phyloP scores from a whole-genome alignment of 2,113 vertebrate genomes.

The Hiodon tergisus region DNA sequence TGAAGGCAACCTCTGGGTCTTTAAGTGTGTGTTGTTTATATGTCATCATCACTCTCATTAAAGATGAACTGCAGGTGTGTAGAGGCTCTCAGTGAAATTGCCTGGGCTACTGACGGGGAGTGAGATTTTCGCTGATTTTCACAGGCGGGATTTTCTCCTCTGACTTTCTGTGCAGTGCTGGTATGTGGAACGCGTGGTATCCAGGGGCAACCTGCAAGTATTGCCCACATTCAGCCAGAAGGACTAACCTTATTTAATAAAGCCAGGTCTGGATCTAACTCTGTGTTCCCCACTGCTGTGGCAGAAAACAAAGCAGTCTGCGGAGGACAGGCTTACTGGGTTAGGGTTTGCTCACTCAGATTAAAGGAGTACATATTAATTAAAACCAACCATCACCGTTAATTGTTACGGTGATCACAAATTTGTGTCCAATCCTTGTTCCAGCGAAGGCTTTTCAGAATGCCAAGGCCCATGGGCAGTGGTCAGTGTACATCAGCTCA shows the following conservation, averaged over 20 bases:
- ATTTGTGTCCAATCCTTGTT: no score
- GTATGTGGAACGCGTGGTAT: conserved; percentile 2
- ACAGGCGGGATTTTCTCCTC: neutral
- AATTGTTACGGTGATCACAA: no score
- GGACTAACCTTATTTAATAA: neutral
- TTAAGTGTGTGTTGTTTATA: no score
- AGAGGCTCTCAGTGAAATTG: conserved; percentile 14
- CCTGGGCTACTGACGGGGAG: neutral
- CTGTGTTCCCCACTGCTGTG: neutral
- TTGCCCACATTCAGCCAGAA: neutral
- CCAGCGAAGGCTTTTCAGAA: no score
- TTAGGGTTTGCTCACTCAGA: neutral
- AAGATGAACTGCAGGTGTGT: no score
- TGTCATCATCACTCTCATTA: no score
- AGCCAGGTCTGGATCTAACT: neutral
- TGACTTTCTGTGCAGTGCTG: neutral
- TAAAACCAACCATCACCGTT: no score
- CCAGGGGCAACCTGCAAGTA: conserved; percentile 13
- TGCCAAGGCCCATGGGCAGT: no score
- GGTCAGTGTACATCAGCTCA: neutral
- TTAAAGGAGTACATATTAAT: no score
- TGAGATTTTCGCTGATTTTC: neutral
- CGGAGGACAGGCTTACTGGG: neutral
- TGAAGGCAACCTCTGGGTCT: no score
- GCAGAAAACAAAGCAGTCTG: neutral